Evolutionary conservation across 2,113 vertebrate genomes (phyloP).

Genomic region (Poeciliopsis occidentalis): DNA sequence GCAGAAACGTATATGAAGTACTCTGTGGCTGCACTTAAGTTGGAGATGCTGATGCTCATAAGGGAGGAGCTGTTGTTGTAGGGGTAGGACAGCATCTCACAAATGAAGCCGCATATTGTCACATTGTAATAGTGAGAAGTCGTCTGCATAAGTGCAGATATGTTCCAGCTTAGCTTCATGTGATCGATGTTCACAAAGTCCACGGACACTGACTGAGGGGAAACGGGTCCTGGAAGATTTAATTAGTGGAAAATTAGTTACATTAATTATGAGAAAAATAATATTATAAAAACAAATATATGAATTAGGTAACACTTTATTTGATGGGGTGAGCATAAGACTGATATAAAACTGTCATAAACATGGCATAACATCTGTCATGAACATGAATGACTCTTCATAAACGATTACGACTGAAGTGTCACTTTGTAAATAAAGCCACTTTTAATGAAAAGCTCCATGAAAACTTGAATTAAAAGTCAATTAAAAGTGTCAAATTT

Average conservation of each 20-base stretch:
- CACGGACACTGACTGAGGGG: conserved; percentile 20
- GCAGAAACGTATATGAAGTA: conserved; percentile 33
- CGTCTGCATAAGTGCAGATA: conserved; percentile 50
- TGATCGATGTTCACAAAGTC: conserved; percentile 14
- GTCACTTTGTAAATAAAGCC: no score
- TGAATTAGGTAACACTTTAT: no score
- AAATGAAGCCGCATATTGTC: conserved; percentile 19
- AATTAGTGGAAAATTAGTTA: not conserved
- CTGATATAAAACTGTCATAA: no score
- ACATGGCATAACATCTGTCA: no score
- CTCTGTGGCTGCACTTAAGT: conserved; percentile 28
- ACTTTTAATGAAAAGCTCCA: no score
- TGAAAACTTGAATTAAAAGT: no score
- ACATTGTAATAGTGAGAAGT: conserved; percentile 51
- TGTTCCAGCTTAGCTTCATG: conserved; percentile 39
- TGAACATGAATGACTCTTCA: no score
- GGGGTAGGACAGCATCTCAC: not conserved
- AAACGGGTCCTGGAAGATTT: conserved; percentile 33
- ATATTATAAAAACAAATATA: not conserved
- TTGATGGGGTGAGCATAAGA: no score
- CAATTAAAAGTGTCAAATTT: no score
- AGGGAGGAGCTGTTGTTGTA: not conserved
- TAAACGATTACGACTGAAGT: no score
- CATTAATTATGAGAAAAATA: not conserved
- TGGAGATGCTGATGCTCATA: conserved; percentile 40